A percentile compares a stretch with the other conserved stretches of the same genome.
phyloP scores from a whole-genome alignment of 2,888 invertebrate species.

The Melinopterus prodromus region DNA sequence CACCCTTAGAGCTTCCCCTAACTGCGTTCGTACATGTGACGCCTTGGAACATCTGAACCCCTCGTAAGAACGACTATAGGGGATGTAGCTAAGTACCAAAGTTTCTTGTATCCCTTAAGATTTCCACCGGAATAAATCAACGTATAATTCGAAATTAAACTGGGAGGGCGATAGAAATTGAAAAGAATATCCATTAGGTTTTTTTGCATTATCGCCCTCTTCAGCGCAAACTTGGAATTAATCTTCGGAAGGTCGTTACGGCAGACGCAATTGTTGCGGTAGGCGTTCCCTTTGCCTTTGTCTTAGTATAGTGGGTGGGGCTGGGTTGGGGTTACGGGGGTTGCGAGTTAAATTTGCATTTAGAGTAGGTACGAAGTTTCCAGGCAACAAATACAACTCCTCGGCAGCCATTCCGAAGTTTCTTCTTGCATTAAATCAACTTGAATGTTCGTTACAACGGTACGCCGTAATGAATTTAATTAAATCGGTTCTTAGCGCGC shows the following conservation, averaged over 20 bases:
- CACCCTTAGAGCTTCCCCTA: neutral
- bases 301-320: conserved; percentile 15
- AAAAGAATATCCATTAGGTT: neutral
- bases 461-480: conserved; percentile 25
- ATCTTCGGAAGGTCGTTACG: neutral
- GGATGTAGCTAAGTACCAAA: neutral
- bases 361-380: conserved; percentile 59
- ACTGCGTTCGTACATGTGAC: neutral
- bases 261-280: neutral
- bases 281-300: neutral
- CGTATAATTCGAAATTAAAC: neutral
- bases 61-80: neutral
- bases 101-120: neutral
- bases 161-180: neutral
- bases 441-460: conserved; percentile 12
- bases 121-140: neutral
- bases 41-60: neutral
- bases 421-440: conserved; percentile 45
- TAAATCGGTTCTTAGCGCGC: conserved; percentile 12
- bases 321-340: conserved; percentile 36
- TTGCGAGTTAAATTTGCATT: conserved; percentile 56
- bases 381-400: conserved; percentile 53
- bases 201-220: conserved; percentile 4
- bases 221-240: neutral
- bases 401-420: conserved; percentile 48